A percentile compares a stretch with the other conserved stretches of the same genome.
phyloP scores from a whole-genome alignment of 2,113 vertebrate genomes.

The Paratilapia polleni region DNA sequence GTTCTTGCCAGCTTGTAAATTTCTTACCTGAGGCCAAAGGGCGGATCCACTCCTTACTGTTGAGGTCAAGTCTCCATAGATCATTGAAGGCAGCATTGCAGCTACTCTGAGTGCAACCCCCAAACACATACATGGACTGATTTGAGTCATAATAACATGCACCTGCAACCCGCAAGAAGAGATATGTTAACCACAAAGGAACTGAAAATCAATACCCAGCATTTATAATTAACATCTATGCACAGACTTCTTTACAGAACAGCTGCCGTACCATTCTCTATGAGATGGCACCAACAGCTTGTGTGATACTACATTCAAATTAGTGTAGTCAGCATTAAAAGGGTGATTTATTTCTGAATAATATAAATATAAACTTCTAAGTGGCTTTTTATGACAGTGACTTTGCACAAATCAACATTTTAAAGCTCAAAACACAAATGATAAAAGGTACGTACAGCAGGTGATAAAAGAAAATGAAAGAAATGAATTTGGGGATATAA shows the following conservation, averaged over 20 bases:
- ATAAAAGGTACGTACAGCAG: neutral
- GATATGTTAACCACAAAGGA: neutral
- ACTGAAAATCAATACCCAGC: neutral
- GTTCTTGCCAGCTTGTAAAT: neutral
- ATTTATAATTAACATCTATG: neutral
- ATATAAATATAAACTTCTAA: neutral
- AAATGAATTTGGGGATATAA: neutral
- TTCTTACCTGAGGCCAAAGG: slow-evolving; percentile 94
- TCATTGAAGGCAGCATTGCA: slow-evolving; percentile 99
- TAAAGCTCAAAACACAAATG: neutral
- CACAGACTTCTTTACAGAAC: neutral
- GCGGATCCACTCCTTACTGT: slow-evolving; percentile 99
- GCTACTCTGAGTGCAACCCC: slow-evolving; percentile 98
- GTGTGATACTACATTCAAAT: neutral
- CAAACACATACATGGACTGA: slow-evolving; percentile 99
- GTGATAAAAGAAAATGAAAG: neutral
- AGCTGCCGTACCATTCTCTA: neutral
- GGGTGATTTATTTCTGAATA: neutral
- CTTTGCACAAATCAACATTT: neutral
- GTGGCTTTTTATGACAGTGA: neutral
- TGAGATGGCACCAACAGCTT: neutral
- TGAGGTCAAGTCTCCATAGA: slow-evolving; percentile 97
- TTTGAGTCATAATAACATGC: slow-evolving; percentile 97
- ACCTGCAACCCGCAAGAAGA: slow-evolving; percentile 76
- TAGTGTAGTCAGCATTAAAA: neutral